Base-by-base conservation (phyloP, 1,140 invertebrate species). In the Luehdorfia chinensis region DNA sequence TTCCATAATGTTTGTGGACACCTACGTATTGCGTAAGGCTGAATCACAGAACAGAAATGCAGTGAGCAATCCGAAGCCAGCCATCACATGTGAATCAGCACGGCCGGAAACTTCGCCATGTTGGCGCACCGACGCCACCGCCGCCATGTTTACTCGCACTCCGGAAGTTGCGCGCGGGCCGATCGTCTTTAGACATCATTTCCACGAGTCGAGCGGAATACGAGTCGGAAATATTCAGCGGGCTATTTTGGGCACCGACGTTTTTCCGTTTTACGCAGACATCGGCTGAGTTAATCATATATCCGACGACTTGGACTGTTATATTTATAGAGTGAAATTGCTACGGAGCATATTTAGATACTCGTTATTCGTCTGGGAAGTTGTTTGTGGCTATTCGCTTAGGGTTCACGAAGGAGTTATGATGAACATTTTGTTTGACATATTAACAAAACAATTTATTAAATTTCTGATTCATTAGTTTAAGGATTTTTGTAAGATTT, bases 141-240 rank as follows among this genome's bases (percentile, higher is more conserved):
- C 77, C 71, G 81, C 81, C 81, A 85, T 85, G 77, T 85, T 85
- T 84, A 84, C 72, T 70, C 59, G 53, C 64, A 62, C 75, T 70
- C 81, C 78, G 81, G 81, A 85, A 84, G 81, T 85, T 80, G 81
- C 75, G 81, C 76, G 74, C 79, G 67, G 77, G 81, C 77, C 75
- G 69, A 66, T 60, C 73, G 75, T 75, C 81, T 83, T 78, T 74
- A 83, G 66, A 71, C 62, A 74, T 67, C 64, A 72, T 77, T 84
- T 84, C 75, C 78, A 80, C 66, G 55, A 66, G 57, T 64, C 59
- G 57, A 54, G 54, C 66, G 55, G 61, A 66, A 66, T 69, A 63
- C 65, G 59, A 72, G 67, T 79, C 77, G 81, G 77, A 85, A 83
- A 83, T 79, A 81, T 79, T 75, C 69, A 67, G 62, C 55, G 57